Evolutionary conservation across 2,888 invertebrate species (phyloP), one percentile per base, ranked within the genome.

Genomic region (Nymphalis urticae): DNA sequence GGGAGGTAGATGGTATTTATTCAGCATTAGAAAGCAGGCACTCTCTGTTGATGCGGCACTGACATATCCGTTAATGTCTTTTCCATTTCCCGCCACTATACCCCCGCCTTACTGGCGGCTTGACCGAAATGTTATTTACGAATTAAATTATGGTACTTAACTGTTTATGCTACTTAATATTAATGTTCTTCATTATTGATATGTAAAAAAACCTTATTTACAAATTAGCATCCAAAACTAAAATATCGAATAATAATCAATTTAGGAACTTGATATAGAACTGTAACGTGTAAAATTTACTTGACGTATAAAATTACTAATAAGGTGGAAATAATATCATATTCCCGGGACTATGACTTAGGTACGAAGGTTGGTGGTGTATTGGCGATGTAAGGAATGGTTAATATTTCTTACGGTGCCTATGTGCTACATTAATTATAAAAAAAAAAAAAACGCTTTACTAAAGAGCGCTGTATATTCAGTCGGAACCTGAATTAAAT

Each of bases 1-100:
- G 85, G 83, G 84, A 83, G 85, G 86, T 84, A 82, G 86, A 85
- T 85, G 83, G 86, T 90, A 90, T 90, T 91, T 91, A 90, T 89
- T 89, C 89, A 90, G 86, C 88, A 88, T 88, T 87, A 87, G 90
- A 89, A 86, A 87, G 87, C 86, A 86, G 88, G 89, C 90, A 90
- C 90, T 91, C 89, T 85, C 84, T 85, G 86, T 84, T 90, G 90
- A 90, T 88, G 89, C 89, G 89, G 83, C 87, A 83, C 89, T 92
- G 92, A 91, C 91, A 90, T 87, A 91, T 92, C 90, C 91, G 92
- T 87, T 93, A 93, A 93, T 93, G 92, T 91, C 90, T 92, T 90
- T 92, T 89, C 92, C 92, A 92, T 92, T 91, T 89, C 89, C 88
- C 84, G 80, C 79, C 82, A 84, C 86, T 85, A 82, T 81, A 79